These are phyloP conservation scores for Gymnobelideus leadbeateri DNA, from an alignment of 2,113 vertebrate genomes.

Conservation along the genomic window DNA sequence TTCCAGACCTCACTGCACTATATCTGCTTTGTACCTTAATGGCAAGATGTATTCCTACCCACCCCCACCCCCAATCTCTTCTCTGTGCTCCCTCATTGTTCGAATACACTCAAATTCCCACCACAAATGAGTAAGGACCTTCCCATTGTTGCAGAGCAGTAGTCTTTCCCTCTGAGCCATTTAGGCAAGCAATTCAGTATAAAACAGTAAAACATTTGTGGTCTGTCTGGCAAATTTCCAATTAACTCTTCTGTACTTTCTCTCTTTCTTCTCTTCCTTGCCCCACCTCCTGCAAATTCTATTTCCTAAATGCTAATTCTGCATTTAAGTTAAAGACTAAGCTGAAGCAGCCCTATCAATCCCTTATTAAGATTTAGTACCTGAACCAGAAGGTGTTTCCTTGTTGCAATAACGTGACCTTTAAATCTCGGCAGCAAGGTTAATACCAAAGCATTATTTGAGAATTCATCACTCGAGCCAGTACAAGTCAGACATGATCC, in stretches of 20 bases:
- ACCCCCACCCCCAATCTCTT: background rate
- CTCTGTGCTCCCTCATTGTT: background rate
- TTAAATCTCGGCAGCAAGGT: constrained; percentile 69
- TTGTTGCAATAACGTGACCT: constrained; percentile 68
- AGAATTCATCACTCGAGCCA: constrained; percentile 47
- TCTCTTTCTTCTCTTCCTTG: background rate
- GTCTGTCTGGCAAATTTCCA: constrained; percentile 17
- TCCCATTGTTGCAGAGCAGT: background rate
- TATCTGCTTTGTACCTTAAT: background rate
- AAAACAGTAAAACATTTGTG: background rate
- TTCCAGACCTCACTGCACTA: background rate
- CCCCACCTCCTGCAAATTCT: constrained; percentile 6
- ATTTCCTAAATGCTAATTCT: constrained; percentile 55
- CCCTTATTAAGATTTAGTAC: constrained; percentile 58
- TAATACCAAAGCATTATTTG: constrained; percentile 49
- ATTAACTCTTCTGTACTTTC: background rate
- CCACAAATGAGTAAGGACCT: background rate
- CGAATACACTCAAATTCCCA: too few species aligned
- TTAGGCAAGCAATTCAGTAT: constrained; percentile 10
- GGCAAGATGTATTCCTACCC: background rate
- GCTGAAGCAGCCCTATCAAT: background rate
- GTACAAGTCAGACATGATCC: background rate
- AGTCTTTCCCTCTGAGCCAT: background rate
- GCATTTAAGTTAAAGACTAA: constrained; percentile 34
- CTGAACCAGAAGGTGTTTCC: constrained; percentile 44